phyloP scores from a whole-genome alignment of 1,140 invertebrate species.

The Papilio glaucus region DNA sequence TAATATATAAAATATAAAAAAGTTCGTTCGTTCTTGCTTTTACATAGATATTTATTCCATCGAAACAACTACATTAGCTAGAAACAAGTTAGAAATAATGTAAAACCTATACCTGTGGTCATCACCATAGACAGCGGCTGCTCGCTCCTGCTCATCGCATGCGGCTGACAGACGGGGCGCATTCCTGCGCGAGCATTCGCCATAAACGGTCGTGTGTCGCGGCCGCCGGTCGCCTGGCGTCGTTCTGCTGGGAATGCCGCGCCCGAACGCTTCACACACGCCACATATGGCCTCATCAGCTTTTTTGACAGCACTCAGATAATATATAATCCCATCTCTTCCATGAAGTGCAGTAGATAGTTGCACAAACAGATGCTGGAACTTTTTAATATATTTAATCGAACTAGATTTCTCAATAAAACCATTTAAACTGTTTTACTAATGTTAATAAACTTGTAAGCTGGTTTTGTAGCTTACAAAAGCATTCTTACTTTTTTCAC shows the following conservation, averaged over 20 bases:
- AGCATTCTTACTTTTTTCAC: too few relatives aligned
- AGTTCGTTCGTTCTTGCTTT: neutral
- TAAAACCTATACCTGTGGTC: conserved; percentile 4
- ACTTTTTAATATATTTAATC: conserved; percentile 20
- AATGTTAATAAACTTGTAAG: neutral
- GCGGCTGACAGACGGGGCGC: conserved; percentile 51
- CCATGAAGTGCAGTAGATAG: conserved; percentile 34
- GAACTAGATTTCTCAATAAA: conserved; percentile 8
- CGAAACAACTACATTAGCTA: neutral
- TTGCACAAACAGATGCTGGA: neutral
- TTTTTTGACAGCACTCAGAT: conserved; percentile 62
- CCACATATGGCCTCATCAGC: conserved; percentile 56
- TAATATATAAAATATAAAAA: too few relatives aligned
- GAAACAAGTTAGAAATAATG: conserved; percentile 4
- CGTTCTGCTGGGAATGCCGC: conserved; percentile 66
- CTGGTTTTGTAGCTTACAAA: too few relatives aligned
- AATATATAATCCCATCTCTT: conserved; percentile 43
- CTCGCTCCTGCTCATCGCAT: conserved; percentile 47
- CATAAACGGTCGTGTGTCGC: conserved; percentile 70
- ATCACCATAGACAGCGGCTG: conserved; percentile 1
- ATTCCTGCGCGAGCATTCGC: conserved; percentile 75
- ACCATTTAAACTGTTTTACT: neutral
- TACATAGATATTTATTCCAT: neutral
- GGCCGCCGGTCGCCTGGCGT: conserved; percentile 56
- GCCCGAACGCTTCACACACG: conserved; percentile 68